These are phyloP conservation scores for Alcis repandata DNA, from an alignment of 2,888 invertebrate species.

Conservation along the genomic window DNA sequence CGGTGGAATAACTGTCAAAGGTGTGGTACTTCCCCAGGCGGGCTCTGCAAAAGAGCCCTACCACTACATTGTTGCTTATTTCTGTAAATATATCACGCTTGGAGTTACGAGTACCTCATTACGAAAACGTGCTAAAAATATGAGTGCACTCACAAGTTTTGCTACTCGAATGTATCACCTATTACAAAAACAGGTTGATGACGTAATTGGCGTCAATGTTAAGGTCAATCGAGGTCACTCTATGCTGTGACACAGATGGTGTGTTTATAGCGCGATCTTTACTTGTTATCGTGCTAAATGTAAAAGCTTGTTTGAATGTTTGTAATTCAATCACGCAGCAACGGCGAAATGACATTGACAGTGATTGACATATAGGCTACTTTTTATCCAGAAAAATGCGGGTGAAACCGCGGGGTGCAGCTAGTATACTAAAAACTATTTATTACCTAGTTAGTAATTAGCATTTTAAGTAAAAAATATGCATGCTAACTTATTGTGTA, in stretches of 20 bases:
- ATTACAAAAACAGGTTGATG: conserved; percentile 19
- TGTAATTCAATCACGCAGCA: no score
- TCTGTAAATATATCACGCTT: conserved; percentile 5
- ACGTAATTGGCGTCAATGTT: conserved; percentile 18
- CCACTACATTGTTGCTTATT: not conserved
- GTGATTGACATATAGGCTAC: no score
- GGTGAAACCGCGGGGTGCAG: no score
- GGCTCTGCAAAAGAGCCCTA: no score
- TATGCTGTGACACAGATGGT: conserved; percentile 1
- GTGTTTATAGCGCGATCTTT: not conserved
- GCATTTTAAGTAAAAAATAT: not conserved
- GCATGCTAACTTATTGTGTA: not conserved
- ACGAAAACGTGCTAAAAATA: conserved; percentile 17
- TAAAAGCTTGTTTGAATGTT: no score
- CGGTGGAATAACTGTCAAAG: no score
- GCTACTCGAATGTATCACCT: conserved; percentile 7
- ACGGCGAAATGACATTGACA: no score
- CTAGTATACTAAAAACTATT: no score
- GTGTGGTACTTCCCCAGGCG: no score
- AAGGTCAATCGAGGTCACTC: conserved; percentile 21
- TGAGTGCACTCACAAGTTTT: conserved; percentile 4
- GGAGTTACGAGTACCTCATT: conserved; percentile 1
- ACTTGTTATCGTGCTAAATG: no score
- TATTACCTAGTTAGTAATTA: no score
- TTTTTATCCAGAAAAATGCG: no score